Base-by-base conservation (phyloP, 2,113 vertebrate genomes). In the Colinus virginianus region DNA sequence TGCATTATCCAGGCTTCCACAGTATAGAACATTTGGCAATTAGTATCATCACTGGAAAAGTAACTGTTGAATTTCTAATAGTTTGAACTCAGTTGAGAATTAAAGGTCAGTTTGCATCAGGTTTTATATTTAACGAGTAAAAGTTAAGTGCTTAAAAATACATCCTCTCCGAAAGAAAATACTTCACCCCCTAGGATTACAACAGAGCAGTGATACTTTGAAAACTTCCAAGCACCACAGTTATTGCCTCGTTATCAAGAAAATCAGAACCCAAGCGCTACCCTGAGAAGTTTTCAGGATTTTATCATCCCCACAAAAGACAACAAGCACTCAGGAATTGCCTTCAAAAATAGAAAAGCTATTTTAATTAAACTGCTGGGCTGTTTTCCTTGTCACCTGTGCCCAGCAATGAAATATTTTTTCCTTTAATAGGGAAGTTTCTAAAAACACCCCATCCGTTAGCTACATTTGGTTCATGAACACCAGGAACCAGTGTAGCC, bases 261-360 rank as follows among this genome's bases (percentile, higher is more conserved):
- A 80, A 87, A 90, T 13, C 42, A 87, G 84, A 91, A 59, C 22
- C 17, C 56, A 66, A 74, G 21, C 42, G 26, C 45, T 77, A 30
- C 51, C 42, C 84, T 67, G 20, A 87, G 55, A 84, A 20, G 32
- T 92, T 93, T 82, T 74, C 87, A 89, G 77, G 9, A 58, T 90
- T 93, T 92, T 92, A 94, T 72, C 81, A 55, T 49, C 42, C 58
- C 64, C 71, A 72, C 43, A 72, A 82, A 93, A 88, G 58, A 28
- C 51, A 49, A 30, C 67, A 91, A 89, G 90, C 23, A 59, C 66
- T 77, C 51, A 89, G 13, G 28, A 88, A 78, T 70, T 91, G 38
- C 8, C 56, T 51, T 93, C 90, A 90, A 85, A 95, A 95, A 93
- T 77, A 87, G 79, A 90, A 91, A 87, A 89, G 71, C 42, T 94